These are phyloP conservation scores for Gallirallus australis DNA, from an alignment of 2,797 vertebrate species.

Conservation along the genomic window DNA sequence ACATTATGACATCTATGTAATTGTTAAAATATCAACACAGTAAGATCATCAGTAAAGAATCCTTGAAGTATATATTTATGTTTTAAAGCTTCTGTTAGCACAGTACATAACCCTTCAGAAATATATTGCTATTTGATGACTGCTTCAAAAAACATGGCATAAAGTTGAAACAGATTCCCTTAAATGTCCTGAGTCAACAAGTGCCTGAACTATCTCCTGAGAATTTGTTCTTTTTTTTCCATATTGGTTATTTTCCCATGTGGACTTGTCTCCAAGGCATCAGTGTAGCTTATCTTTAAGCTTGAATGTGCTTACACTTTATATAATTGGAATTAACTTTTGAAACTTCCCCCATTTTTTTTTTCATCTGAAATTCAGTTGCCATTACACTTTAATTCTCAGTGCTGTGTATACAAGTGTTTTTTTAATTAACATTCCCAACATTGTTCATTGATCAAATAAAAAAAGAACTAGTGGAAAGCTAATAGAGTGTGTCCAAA, in stretches of 20 bases:
- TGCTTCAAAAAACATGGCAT: constrained; percentile 21
- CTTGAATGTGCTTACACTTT: neutral
- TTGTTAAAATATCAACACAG: neutral
- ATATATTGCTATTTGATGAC: neutral
- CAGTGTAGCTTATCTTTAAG: constrained; percentile 13
- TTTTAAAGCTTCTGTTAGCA: constrained; percentile 1
- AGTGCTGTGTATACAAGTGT: neutral
- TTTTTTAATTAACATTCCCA: neutral
- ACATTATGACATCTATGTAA: neutral
- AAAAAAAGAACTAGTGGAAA: neutral
- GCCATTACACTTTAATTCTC: neutral
- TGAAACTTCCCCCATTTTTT: neutral
- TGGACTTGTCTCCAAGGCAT: constrained; percentile 1
- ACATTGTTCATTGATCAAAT: neutral
- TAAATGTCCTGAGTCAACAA: constrained; percentile 42
- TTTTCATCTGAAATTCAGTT: neutral
- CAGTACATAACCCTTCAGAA: neutral
- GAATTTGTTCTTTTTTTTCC: constrained; percentile 23
- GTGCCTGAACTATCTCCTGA: neutral
- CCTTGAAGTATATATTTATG: neutral
- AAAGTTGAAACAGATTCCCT: constrained; percentile 46
- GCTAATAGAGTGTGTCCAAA: neutral
- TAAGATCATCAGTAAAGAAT: neutral
- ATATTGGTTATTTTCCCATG: constrained; percentile 50
- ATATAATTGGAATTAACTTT: neutral